Base-by-base conservation (phyloP, 2,797 vertebrate species). In the Gila robusta region DNA sequence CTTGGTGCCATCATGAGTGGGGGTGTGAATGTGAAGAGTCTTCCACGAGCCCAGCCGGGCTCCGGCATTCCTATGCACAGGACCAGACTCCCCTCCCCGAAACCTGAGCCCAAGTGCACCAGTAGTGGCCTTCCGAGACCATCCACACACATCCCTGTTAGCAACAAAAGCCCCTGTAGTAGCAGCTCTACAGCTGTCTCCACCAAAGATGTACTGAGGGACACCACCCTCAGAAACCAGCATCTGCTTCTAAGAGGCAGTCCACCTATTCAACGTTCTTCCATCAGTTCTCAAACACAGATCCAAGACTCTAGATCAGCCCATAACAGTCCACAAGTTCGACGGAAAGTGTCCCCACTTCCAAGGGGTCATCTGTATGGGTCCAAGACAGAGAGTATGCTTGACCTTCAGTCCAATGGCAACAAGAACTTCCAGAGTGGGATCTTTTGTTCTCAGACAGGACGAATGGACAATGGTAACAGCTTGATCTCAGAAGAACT, bases 41-140 rank as follows among this genome's bases (percentile, higher is more conserved):
- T 91, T 5, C 83, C 94, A 86, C 93, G 93, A 82, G 92, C 93
- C 83, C 93, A 96, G 82, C 91, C 93, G 17, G 79, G 91, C n/a
- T 97, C 97, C 0, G 95, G 96, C 89, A 97, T 97, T 90, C 97
- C 97, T 0, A 95, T 97, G 86, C 96, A 96, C 28, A 94, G 94
- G 0, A 85, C 92, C 3, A 86, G 92, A 0, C 85, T 93, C 0
- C 92, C 95, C 16, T 92, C 96, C 19, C 92, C 93, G 8, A 97
- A 96, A 93, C 56, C 90, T 32, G 91, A 90, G 28, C 67, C 87
- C 32, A 91, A 87, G 52, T 88, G 64, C 26, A 88, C 81, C 87
- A 76, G 85, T 7, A 82, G 86, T 47, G 89, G 92, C 32, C 90
- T 92, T 26, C 90, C 92, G n/a, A 92, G 88, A 71, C 87, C 90